phyloP scores from a whole-genome alignment of 1,140 invertebrate genomes.

The Drosophila funebris region DNA sequence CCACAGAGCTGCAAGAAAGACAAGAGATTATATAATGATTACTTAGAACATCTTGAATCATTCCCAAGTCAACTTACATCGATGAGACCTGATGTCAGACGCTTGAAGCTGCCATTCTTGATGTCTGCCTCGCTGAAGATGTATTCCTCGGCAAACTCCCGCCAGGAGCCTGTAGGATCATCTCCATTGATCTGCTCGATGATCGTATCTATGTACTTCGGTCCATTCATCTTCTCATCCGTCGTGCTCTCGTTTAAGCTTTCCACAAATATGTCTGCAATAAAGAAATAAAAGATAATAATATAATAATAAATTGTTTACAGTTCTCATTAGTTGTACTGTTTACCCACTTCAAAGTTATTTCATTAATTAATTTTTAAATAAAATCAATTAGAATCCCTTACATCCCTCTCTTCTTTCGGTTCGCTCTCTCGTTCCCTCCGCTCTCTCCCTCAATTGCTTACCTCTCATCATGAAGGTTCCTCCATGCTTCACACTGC shows the following conservation, averaged over 20 bases:
- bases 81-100: constrained; percentile 69
- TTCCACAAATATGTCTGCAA: constrained; percentile 70
- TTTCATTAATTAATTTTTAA: too few species aligned
- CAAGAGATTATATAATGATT: too few species aligned
- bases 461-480: constrained; percentile 77
- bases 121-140: constrained; percentile 63
- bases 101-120: constrained; percentile 69
- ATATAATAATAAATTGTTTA: too few species aligned
- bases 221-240: constrained; percentile 61
- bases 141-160: constrained; percentile 69
- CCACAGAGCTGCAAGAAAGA: constrained; percentile 59
- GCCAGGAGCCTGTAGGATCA: constrained; percentile 73
- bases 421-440: neutral
- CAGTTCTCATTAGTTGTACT: neutral
- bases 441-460: neutral
- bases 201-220: constrained; percentile 70
- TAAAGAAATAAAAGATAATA: neutral
- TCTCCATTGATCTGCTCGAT: constrained; percentile 76
- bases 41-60: neutral
- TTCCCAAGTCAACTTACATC: constrained; percentile 72
- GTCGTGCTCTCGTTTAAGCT: constrained; percentile 72
- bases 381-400: too few species aligned
- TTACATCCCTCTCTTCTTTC: neutral
- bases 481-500: constrained; percentile 76
- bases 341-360: too few species aligned